Evolutionary conservation across 2,888 invertebrate genomes (phyloP), one percentile per base, ranked within the genome.

Genomic region (Cordylochernes scorpioides): DNA sequence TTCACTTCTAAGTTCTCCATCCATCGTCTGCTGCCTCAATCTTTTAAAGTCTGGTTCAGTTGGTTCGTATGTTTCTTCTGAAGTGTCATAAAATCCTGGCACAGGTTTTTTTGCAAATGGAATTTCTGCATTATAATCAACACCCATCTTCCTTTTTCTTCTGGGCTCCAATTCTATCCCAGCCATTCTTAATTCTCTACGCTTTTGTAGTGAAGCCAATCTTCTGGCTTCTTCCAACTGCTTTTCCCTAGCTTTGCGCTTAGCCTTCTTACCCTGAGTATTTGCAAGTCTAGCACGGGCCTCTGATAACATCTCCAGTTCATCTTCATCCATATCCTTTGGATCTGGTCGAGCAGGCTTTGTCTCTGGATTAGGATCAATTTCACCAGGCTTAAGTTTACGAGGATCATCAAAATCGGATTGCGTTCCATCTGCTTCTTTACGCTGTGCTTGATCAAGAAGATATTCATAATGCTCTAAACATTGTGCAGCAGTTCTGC

Each of bases 291-390:
- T 70, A 3, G 97, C 97, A 46, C 97, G 66, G 1, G 97, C 97
- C 57, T 99, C 97, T 0, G 91, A 91, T 39, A 99, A 56, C 97
- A 99, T 99, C 58, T 99, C 97, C 53, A 99, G 29, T 55, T 97
- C 84, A 64, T 97, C 94, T 66, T 97, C 94, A 56, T 97, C 97
- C 97, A 97, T 97, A 50, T 97, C 97, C 46, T 94, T 84, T 2
- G 94, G 94, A 59, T 97, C 97, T 2, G 97, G 97, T 28, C 94
- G 63, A 0, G 97, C 97, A 3, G 97, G 97, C 54, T 97, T 99
- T 1, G 94, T 97, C 58, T 99, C 97, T 7, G 97, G 97, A 57
- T 94, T 94, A 0, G 97, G 97, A 58, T 97, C 97, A 47, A 97
- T 97, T 61, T 99, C 97, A 15, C 97, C 97, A 1, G 94, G 94